Base-by-base conservation (phyloP, 1,140 invertebrate species). In the Danaus melanippus region DNA sequence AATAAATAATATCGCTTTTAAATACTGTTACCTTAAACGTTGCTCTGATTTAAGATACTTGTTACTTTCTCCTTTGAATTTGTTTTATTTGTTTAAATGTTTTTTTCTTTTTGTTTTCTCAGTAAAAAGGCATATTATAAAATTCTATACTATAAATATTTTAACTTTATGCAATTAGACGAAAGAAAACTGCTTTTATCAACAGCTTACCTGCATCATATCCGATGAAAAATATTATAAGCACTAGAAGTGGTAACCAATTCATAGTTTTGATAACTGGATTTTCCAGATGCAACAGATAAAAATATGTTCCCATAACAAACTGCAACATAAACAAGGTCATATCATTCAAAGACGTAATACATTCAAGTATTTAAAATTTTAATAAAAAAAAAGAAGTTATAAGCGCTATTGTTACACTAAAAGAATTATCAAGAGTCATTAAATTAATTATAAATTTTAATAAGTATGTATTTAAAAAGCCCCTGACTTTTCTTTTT, bases 251-350 rank as follows among this genome's bases (percentile, higher is more conserved):
- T 0, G 71, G 69, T 10, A 74, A 47, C 71, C 69, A 74, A 12
- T 50, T 47, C n/a, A 69, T n/a, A 48, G 58, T 40, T 0, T 53
- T 39, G 1, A 50, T 51, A 7, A 41, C 57, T 21, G 42, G 11
- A 42, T 46, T 43, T 9, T 45, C 15, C 12, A 46, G 54, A 9
- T 58, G 10, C 12, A 67, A 51, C 39, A 71, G 39, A 11, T 62
- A 67, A 40, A 74, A 74, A 41, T 72, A 74, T 4, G 59, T 11
- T 8, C 71, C 74, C 3, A 75, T 41, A 10, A 58, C 12, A 10
- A 60, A 48, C 70, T 72, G 56, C 53, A 65, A 64, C 39, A 8
- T 41, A 48, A 51, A 53, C 4, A 47, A 46, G 57, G 58, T 6
- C 41, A 43, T 42, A 10, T 6, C 12, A 15, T 15, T n/a, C 15